Base-by-base conservation (phyloP, 2,113 vertebrate genomes). In the Cheilinus undulatus region DNA sequence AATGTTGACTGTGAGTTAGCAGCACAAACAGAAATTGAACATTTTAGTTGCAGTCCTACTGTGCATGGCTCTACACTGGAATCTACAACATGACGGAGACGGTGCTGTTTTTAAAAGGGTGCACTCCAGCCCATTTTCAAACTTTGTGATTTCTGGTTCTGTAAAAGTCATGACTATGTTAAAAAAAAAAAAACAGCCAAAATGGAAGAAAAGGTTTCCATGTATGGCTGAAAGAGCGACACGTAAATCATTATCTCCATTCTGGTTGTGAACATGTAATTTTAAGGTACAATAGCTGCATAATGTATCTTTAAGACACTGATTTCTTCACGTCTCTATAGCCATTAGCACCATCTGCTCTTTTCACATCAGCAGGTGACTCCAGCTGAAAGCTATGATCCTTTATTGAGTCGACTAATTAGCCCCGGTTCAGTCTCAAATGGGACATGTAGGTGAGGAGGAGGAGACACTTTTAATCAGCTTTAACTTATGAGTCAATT, bases 361-460 rank as follows among this genome's bases (percentile, higher is more conserved):
- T 51, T 30, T 52, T 14, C 8, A 48, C 12, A 59, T 62, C 27
- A 56, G 46, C 22, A 45, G 14, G 34, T 27, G 32, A 56, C 32
- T 38, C 10, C 10, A 48, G 20, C 49, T 46, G 43, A 49, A 38
- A 51, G 20, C 28, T 20, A 14, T 34, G 36, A 49, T 52, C 53
- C 40, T 62, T 60, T 48, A 49, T 51, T 27, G 34, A 75, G 27
- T 56, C 14, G 30, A 54, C 38, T 52, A 53, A 83, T 73, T 34
- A 72, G 30, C 30, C 27, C 23, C 12, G 32, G 40, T 27, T 58
- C 15, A 53, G 59, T 52, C 71, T 65, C 50, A 51, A 14, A 32
- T 24, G 19, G 34, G 53, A 57, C 50, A 12, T 49, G n/a, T 28
- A 60, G 42, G 59, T 78, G 32, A 69, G 58, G 54, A 22, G 23